Conservation (phyloP, 2,113 vertebrate species). For the Seriola dumerili region DNA sequence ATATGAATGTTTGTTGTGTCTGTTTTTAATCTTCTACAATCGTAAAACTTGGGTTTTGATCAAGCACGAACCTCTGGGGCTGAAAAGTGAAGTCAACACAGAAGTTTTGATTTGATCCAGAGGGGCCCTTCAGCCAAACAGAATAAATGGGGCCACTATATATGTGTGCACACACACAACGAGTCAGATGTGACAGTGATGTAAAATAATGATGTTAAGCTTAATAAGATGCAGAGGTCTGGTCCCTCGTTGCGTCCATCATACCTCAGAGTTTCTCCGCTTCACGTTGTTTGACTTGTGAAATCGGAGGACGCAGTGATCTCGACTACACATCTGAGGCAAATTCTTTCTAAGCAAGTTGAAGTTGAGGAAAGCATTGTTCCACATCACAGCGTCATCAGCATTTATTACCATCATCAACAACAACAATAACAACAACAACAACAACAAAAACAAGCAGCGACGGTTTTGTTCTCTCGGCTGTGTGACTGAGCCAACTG, state of each 20-base stretch:
- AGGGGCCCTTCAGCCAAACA: too few relatives aligned
- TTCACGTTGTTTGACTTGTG: not conserved
- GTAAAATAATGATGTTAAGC: too few relatives aligned
- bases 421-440: constrained; percentile 44
- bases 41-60: too few relatives aligned
- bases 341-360: not conserved
- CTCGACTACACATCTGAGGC: not conserved
- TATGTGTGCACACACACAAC: too few relatives aligned
- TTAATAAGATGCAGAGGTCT: not conserved
- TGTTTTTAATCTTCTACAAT: too few relatives aligned
- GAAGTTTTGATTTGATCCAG: too few relatives aligned
- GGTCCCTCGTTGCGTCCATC: not conserved
- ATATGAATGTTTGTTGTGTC: too few relatives aligned
- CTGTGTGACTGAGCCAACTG: constrained; percentile 48
- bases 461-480: constrained; percentile 43
- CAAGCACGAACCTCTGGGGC: too few relatives aligned
- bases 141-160: too few relatives aligned
- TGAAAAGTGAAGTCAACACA: too few relatives aligned
- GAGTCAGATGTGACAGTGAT: too few relatives aligned
- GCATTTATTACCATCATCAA: constrained; percentile 34
- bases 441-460: constrained; percentile 36
- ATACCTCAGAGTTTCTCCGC: not conserved
- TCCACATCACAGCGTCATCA: constrained; percentile 16
- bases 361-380: constrained; percentile 25
- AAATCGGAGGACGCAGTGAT: not conserved